A percentile compares a stretch with the other conserved stretches of the same genome.
Conservation (phyloP, 1,140 invertebrate species). For the Drosophila gunungcola region DNA sequence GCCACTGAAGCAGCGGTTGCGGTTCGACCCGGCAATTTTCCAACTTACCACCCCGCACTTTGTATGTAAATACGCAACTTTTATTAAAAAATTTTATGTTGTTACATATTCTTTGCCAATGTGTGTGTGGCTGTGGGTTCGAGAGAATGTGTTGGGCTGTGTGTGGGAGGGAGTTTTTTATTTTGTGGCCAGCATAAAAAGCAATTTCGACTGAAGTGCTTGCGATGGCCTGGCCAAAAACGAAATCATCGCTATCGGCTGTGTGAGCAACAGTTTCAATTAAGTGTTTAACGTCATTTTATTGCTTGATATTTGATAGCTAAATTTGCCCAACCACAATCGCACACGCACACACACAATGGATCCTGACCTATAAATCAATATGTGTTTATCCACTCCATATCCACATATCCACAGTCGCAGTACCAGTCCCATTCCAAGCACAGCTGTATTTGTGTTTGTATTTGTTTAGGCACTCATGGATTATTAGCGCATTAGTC, state of each 20-base stretch:
- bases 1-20: constrained; percentile 55
- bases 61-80: constrained; percentile 78
- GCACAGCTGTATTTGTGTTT: constrained; percentile 52
- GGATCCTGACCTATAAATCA: constrained; percentile 66
- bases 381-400: constrained; percentile 53
- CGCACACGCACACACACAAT: constrained; percentile 9
- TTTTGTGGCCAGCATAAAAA: constrained; percentile 65
- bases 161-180: constrained; percentile 30
- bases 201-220: constrained; percentile 66
- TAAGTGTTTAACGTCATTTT: constrained; percentile 78
- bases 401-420: constrained; percentile 9
- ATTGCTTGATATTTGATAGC: constrained; percentile 77
- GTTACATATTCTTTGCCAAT: constrained; percentile 44
- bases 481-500: constrained; percentile 80
- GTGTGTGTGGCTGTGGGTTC: neutral
- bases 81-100: constrained; percentile 76
- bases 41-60: constrained; percentile 51
- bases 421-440: constrained; percentile 7
- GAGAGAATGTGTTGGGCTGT: neutral
- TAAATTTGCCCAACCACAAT: constrained; percentile 40
- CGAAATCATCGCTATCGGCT: constrained; percentile 7
- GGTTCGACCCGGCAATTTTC: constrained; percentile 55
- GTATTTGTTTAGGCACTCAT: constrained; percentile 77
- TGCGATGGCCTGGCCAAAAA: constrained; percentile 16
- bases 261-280: constrained; percentile 75